phyloP scores from a whole-genome alignment of 2,113 vertebrate species.

The Nesospiza acunhae region DNA sequence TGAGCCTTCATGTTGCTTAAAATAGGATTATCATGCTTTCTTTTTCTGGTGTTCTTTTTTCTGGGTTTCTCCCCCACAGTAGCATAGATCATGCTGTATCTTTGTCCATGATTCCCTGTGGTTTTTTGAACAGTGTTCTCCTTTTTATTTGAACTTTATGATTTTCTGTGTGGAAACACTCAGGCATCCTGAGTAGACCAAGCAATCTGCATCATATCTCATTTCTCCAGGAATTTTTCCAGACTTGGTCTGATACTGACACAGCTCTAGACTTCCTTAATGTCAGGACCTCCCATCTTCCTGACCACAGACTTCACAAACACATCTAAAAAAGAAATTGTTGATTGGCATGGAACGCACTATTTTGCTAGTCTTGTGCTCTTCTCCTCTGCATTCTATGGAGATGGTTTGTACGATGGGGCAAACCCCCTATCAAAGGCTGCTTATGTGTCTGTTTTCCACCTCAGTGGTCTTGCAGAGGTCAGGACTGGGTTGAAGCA shows the following conservation, averaged over 20 bases:
- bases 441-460: neutral
- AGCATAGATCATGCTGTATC: neutral
- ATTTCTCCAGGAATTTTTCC: neutral
- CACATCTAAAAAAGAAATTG: neutral
- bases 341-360: accelerated
- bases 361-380: neutral
- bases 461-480: neutral
- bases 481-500: neutral
- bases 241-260: neutral
- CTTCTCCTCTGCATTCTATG: neutral
- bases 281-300: neutral
- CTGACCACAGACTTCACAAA: neutral
- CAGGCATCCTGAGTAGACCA: neutral
- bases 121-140: neutral
- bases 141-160: neutral
- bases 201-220: neutral
- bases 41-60: neutral
- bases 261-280: neutral
- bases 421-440: neutral
- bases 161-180: neutral
- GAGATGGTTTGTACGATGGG: neutral
- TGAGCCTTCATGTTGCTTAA: neutral
- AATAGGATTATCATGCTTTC: neutral
- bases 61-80: neutral
- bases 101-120: neutral